phyloP scores from a whole-genome alignment of 2,797 vertebrate genomes.

The Scyliorhinus canicula region DNA sequence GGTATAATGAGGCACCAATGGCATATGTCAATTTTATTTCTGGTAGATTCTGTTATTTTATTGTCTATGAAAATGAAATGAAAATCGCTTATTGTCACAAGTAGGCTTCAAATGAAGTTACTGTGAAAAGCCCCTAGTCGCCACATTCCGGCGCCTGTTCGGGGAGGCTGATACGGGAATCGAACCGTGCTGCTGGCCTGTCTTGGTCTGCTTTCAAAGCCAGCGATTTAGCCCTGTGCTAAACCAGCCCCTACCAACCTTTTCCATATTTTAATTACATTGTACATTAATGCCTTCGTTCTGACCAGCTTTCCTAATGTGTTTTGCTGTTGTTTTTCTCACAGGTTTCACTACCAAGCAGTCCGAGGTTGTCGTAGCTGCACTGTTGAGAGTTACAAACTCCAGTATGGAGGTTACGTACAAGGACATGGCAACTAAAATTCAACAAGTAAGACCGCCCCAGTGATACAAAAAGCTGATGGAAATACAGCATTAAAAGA shows the following conservation, averaged over 20 bases:
- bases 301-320: not conserved
- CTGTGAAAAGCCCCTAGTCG: too few relatives aligned
- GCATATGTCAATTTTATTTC: not conserved
- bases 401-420: conserved; percentile 80
- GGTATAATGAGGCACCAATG: not conserved
- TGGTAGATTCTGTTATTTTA: not conserved
- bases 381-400: conserved; percentile 72
- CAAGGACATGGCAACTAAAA: conserved; percentile 88
- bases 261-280: not conserved
- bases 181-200: too few relatives aligned
- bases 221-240: too few relatives aligned
- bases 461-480: not conserved
- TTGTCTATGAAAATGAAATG: too few relatives aligned
- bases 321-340: conserved; percentile 36
- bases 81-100: too few relatives aligned
- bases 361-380: conserved; percentile 76
- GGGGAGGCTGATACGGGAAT: too few relatives aligned
- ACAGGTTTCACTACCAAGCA: conserved; percentile 77
- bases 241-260: too few relatives aligned
- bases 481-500: too few relatives aligned
- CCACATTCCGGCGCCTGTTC: too few relatives aligned
- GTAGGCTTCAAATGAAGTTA: too few relatives aligned
- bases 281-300: not conserved
- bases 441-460: conserved; percentile 73
- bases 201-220: too few relatives aligned